These are phyloP conservation scores for Nasalis larvatus DNA, from an alignment of 2,113 vertebrate species.

Conservation along the genomic window DNA sequence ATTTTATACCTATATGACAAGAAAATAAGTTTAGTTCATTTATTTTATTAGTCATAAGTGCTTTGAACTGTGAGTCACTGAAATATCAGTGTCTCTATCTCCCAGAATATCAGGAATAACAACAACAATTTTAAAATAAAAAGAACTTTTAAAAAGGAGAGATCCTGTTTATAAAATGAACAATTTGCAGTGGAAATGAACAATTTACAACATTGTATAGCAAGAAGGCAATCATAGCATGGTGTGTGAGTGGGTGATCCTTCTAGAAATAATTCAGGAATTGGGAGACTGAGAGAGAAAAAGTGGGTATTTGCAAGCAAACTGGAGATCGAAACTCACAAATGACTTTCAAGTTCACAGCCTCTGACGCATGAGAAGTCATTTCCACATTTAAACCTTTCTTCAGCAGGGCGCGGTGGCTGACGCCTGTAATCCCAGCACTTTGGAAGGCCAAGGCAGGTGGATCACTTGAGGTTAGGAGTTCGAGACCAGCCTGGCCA, in stretches of 20 bases:
- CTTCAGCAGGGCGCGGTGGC: no score
- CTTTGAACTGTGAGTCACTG: background rate
- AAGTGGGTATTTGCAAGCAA: conserved; percentile 50
- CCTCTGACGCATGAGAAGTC: conserved; percentile 57
- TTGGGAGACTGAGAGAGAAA: conserved; percentile 38
- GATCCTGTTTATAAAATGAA: conserved; percentile 71
- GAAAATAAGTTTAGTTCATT: conserved; percentile 35
- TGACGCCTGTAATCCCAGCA: no score
- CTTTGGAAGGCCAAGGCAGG: no score
- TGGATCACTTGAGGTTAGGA: no score
- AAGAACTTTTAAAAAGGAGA: background rate
- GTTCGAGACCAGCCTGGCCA: no score
- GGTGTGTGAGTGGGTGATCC: background rate
- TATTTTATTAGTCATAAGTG: background rate
- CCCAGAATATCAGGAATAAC: background rate
- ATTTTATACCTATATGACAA: background rate
- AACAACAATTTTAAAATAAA: background rate
- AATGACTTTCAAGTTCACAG: conserved; percentile 43
- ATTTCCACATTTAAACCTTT: conserved; percentile 39
- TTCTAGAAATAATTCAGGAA: conserved; percentile 26
- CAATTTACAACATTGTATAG: conserved; percentile 46
- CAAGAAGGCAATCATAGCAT: conserved; percentile 48
- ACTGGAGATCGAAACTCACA: conserved; percentile 43
- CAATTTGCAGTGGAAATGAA: conserved; percentile 64
- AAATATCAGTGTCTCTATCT: background rate